These are phyloP conservation scores for Cylloceria caligata DNA, from an alignment of 2,888 invertebrate species.

Conservation along the genomic window DNA sequence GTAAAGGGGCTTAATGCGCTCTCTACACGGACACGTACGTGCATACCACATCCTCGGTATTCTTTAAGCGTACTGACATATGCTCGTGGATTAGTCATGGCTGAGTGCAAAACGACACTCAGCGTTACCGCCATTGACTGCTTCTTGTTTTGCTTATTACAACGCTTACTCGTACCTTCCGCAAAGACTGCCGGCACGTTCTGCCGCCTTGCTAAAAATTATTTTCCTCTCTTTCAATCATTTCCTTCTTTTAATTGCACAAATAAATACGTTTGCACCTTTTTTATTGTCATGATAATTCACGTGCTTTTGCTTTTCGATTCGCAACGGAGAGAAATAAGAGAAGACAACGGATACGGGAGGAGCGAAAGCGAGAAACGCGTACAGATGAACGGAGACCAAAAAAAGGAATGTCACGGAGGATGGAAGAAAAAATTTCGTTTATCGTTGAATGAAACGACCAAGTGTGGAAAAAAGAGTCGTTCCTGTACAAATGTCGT, in stretches of 20 bases:
- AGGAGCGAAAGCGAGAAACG: not conserved
- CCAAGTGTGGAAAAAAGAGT: constrained; percentile 19
- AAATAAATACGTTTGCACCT: not conserved
- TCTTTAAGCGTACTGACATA: constrained; percentile 10
- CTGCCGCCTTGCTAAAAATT: not conserved
- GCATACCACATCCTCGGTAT: not conserved
- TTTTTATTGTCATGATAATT: not conserved
- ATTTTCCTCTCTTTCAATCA: not conserved
- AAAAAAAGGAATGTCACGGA: not conserved
- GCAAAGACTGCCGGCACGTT: not conserved
- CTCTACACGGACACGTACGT: not conserved
- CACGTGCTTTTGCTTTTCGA: not conserved
- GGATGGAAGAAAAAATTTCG: constrained; percentile 8
- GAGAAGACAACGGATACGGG: not conserved
- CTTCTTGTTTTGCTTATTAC: constrained; percentile 19
- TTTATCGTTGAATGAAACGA: constrained; percentile 15
- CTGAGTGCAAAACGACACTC: constrained; percentile 25
- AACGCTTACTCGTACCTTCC: constrained; percentile 6
- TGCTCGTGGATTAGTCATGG: constrained; percentile 15
- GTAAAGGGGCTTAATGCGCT: constrained; percentile 19
- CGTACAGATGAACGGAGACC: not conserved
- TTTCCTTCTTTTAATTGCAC: not conserved
- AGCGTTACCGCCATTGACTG: constrained; percentile 23
- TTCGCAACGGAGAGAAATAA: not conserved
- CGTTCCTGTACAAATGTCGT: not conserved